phyloP scores from a whole-genome alignment of 1,140 invertebrate genomes.

The Brachionus koreanus region DNA sequence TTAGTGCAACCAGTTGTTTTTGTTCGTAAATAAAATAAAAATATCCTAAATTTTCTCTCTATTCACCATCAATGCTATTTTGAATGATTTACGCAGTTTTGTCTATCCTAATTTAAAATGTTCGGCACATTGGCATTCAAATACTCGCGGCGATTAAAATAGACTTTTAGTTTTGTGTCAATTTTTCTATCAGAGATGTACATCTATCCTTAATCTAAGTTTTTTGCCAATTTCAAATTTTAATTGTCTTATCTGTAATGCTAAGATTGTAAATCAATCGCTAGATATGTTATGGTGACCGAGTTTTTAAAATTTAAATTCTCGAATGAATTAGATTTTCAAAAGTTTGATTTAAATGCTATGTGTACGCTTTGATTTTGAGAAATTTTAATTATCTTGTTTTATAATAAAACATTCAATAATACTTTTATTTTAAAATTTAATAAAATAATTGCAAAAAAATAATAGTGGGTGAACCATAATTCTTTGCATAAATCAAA shows the following conservation, averaged over 20 bases:
- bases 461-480: too few relatives aligned
- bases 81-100: constrained; percentile 7
- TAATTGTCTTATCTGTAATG: not conserved
- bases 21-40: not conserved
- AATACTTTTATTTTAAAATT: not conserved
- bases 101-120: not conserved
- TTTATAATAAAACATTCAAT: not conserved
- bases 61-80: not conserved
- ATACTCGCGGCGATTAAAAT: not conserved
- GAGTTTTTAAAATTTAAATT: not conserved
- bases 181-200: not conserved
- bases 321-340: not conserved
- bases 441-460: not conserved
- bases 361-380: not conserved
- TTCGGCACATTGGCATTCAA: not conserved
- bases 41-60: not conserved
- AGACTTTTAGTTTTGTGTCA: constrained; percentile 1
- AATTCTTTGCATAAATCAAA: not conserved
- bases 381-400: not conserved
- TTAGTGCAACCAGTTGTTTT: not conserved
- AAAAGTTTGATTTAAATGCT: not conserved
- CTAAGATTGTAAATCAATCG: not conserved
- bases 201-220: not conserved
- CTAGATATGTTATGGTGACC: not conserved
- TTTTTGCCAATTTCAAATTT: not conserved